Base-by-base conservation (phyloP, 2,888 invertebrate genomes). In the Timandra comae region DNA sequence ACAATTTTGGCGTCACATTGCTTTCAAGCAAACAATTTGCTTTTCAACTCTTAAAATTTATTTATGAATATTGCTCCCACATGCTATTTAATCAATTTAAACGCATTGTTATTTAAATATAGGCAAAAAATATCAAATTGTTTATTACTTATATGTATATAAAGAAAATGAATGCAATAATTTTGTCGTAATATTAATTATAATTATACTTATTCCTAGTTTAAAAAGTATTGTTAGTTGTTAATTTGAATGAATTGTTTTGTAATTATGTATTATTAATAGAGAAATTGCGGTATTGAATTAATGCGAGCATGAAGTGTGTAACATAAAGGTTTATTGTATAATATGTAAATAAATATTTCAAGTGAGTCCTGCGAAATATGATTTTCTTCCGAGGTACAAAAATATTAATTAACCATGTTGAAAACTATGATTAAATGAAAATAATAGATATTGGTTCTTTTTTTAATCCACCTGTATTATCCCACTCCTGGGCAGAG, bases 341-440 rank as follows among this genome's bases (percentile, higher is more conserved):
- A 84, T 74, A 41, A 80, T 80, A 84, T 85, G 84, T 84, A 85
- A 81, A 85, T 84, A 84, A 75, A 75, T 65, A 62, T 46, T 65
- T 75, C 68, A 82, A 79, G 71, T 72, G 78, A 78, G 67, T 80
- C 71, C 73, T 76, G 77, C 78, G 75, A 84, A 73, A 80, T 82
- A 82, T 82, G 72, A 79, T 82, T 85, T 82, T 81, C 84, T 85
- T 84, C 82, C 78, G 81, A 81, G 82, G 81, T 84, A 84, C 82
- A 84, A 84, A 76, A 16, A 5, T 77, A 81, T 77, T 62, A 81
- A 79, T 73, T 84, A 85, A 81, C 81, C 82, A 84, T 84, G 84
- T 85, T 84, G 80, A 84, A 71, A 77, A 78, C 68, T 82, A 84
- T 76, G 72, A 84, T 81, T 84, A 85, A 85, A 80, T 52, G 66